A percentile compares a stretch with the other conserved stretches of the same genome.
Evolutionary conservation across 2,113 vertebrate genomes (phyloP).

Genomic region (Hassar affinis): DNA sequence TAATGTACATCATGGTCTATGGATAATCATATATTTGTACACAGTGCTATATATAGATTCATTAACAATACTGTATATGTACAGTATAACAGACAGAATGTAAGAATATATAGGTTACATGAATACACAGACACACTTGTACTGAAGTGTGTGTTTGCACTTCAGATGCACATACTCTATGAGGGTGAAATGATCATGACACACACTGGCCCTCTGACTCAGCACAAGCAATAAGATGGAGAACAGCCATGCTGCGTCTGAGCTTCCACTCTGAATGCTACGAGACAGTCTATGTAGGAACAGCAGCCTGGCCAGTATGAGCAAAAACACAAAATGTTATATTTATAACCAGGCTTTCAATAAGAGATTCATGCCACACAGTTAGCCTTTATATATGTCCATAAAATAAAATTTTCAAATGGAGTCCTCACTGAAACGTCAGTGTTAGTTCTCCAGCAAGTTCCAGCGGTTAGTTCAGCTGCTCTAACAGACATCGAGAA

Average conservation of each 20-base stretch:
- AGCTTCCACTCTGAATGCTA: constrained; percentile 38
- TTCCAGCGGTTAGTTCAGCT: not conserved
- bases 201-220: constrained; percentile 51
- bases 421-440: not conserved
- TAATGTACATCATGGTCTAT: not conserved
- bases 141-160: not conserved
- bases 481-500: not conserved
- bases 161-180: not conserved
- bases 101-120: not conserved
- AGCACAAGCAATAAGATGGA: constrained; percentile 46
- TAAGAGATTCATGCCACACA: not conserved
- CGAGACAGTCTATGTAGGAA: constrained; percentile 34
- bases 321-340: constrained; percentile 20
- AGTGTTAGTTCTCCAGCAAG: not conserved
- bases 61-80: not conserved
- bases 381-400: not conserved
- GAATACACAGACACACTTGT: not conserved
- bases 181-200: constrained; percentile 37
- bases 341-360: not conserved
- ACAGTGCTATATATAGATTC: too few relatives aligned
- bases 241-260: constrained; percentile 27
- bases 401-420: not conserved
- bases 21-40: not conserved
- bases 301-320: not conserved
- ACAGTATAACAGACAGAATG: not conserved